phyloP scores from a whole-genome alignment of 1,140 invertebrate species.

The Sycophaga agraensis region DNA sequence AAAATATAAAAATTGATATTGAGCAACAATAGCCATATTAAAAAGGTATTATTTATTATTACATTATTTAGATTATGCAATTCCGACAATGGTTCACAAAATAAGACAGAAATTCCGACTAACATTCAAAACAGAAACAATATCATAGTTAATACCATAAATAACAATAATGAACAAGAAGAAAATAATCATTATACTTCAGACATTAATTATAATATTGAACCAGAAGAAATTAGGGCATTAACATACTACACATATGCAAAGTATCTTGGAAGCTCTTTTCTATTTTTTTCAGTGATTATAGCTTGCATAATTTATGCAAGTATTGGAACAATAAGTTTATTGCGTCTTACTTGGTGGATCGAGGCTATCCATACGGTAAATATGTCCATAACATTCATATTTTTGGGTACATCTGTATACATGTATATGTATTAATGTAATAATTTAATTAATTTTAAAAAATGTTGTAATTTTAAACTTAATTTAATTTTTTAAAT shows the following conservation, averaged over 20 bases:
- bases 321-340: slow-evolving; percentile 62
- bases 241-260: slow-evolving; percentile 62
- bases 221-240: slow-evolving; percentile 54
- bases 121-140: neutral
- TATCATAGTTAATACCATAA: no score
- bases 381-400: no score
- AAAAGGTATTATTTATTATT: neutral
- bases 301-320: slow-evolving; percentile 63
- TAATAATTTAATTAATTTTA: no score
- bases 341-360: slow-evolving; percentile 73
- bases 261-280: slow-evolving; percentile 63
- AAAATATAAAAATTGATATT: no score
- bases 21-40: no score
- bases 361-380: slow-evolving; percentile 57
- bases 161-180: no score
- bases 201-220: slow-evolving; percentile 48
- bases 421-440: no score
- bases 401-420: no score
- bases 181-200: neutral
- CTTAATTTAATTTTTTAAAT: no score
- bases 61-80: neutral
- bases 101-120: neutral
- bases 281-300: slow-evolving; percentile 57
- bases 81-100: neutral
- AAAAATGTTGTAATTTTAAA: no score